Evolutionary conservation across 1,140 invertebrate species (phyloP).

Genomic region (Popillia japonica): DNA sequence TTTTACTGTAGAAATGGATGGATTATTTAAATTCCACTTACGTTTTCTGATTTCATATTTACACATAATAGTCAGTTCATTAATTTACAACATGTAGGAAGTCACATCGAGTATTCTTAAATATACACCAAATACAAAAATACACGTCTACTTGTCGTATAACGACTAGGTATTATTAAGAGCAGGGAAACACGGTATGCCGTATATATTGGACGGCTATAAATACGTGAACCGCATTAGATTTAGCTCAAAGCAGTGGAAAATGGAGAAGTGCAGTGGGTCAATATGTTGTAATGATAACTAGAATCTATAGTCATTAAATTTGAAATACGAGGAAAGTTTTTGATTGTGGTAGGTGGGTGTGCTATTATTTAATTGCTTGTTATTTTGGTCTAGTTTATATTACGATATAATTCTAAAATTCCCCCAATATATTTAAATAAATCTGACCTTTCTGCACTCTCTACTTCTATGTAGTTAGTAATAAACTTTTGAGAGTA

Average conservation of each 20-base stretch:
- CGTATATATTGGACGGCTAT: neutral
- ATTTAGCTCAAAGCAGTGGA: conserved; percentile 8
- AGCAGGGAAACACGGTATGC: neutral
- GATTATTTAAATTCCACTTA: neutral
- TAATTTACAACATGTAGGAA: conserved; percentile 6
- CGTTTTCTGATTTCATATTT: neutral
- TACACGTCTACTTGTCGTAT: neutral
- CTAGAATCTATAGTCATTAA: neutral
- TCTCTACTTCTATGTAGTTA: no score
- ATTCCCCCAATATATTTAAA: no score
- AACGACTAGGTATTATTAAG: neutral
- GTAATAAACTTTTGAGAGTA: no score
- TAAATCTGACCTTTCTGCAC: no score
- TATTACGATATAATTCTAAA: no score
- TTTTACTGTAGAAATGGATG: neutral
- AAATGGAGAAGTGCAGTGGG: neutral
- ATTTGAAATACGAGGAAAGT: no score
- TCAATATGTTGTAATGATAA: neutral
- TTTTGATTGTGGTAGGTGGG: no score
- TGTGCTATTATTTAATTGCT: no score
- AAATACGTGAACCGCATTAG: conserved; percentile 6
- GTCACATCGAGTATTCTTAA: neutral
- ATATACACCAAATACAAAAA: neutral
- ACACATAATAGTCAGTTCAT: neutral
- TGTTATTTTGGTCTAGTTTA: no score